Evolutionary conservation across 1,140 invertebrate species (phyloP), one percentile per base, ranked within the genome.

Genomic region (Drosophila neocordata): DNA sequence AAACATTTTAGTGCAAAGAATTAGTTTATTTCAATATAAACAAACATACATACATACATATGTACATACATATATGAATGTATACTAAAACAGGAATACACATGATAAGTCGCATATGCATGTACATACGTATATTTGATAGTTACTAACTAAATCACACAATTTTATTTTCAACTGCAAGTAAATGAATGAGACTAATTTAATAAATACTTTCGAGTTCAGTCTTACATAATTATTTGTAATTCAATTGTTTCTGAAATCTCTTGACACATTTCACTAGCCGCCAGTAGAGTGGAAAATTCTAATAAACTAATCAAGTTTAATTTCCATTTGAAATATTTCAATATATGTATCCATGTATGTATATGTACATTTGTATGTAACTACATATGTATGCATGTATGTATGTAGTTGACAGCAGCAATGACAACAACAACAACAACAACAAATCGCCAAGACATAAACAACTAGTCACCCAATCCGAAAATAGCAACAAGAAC

Each of bases 391-490:
- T n/a, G n/a, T n/a, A n/a, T n/a, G n/a, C n/a, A 18, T 9, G 1
- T 41, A 38, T 38, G 37, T n/a, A 13, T 38, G 37, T 4, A 2
- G 15, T 35, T 27, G 31, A 37, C 55, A 57, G n/a, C 51, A 27
- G 22, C 53, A 56, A n/a, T n/a, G 34, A 11, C 13, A 35, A 34
- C 53, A 34, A 35, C 13, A 34, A 34, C 24, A 31, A 34, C 15
- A 24, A 59, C 38, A 57, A 38, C 55, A 61, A 68, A 9, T 57
- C 51, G 59, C n/a, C 27, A 57, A 65, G 41, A 69, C 61, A 48
- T 57, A 73, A 73, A 73, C 71, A 70, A 73, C 67, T 64, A 65
- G 67, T 73, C 71, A 70, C 57, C 55, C 31, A 22, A n/a, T 18
- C 24, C 61, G 13, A 56, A 73, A 73, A 73, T 73, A 70, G 67